Base-by-base conservation (phyloP, 2,888 invertebrate genomes). In the Diachrysia chrysitis region DNA sequence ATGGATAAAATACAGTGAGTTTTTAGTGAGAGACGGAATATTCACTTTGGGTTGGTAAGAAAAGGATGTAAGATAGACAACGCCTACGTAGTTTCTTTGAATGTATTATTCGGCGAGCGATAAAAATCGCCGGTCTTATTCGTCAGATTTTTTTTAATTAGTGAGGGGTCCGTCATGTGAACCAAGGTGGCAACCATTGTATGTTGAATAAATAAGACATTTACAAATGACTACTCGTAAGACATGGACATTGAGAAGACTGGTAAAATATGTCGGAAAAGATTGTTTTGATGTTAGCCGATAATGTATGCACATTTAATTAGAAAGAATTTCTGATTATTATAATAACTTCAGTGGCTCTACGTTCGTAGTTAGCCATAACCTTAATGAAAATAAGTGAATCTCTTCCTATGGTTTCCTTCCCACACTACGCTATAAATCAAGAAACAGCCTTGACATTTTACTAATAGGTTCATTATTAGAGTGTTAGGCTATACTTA, bases 121-220 rank as follows among this genome's bases (percentile, higher is more conserved):
- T 95, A 93, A 94, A 94, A 94, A 95, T 95, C 95, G 92, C 90
- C 89, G 92, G 94, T 93, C 91, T 95, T 92, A 95, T 95, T 95
- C 95, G 95, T 95, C 93, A 89, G 93, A 82, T 85, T 92, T 94
- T 91, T 94, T 95, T 94, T 95, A 95, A 95, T 95, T 95, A 94
- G 91, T 90, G 89, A 93, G 93, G 93, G 94, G 91, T 90, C 90
- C 79, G 87, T 87, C 92, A 93, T 95, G 95, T 92, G 95, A 95
- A 94, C 90, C 87, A 87, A 89, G 87, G 86, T 88, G 90, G 92
- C 87, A 84, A 91, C 93, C 92, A 94, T 95, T 94, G 94, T 94
- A 87, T 90, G 84, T 82, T 83, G 88, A 83, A 91, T 91, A 91
- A 93, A 93, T 93, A 94, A 90, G 90, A 90, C 89, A 86, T 89